phyloP scores from a whole-genome alignment of 92 coral and sea anemone genomes.

The Montipora capitata region DNA sequence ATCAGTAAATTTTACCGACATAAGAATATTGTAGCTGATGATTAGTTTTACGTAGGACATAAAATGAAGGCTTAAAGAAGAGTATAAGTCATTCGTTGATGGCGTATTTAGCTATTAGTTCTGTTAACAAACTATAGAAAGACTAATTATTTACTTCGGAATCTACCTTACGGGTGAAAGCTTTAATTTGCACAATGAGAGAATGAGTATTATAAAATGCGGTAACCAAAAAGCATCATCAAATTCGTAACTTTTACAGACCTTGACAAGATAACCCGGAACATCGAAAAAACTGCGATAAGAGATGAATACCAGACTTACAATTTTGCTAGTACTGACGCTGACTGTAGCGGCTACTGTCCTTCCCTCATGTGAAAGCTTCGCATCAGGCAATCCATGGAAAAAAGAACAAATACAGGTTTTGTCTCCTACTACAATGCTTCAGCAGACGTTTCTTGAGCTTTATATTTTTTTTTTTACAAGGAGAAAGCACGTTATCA shows the following conservation, averaged over 20 bases:
- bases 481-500: too few species aligned
- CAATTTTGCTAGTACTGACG: neutral
- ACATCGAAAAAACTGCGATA: neutral
- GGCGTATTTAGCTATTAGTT: neutral
- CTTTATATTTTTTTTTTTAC: too few species aligned
- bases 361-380: slow-evolving; percentile 30
- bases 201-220: neutral
- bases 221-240: neutral
- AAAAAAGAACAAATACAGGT: slow-evolving; percentile 25
- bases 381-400: neutral
- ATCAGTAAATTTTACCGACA: neutral
- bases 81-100: neutral
- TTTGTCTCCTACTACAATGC: neutral
- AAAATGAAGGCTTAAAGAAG: neutral
- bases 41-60: neutral
- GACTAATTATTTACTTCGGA: neutral
- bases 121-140: slow-evolving; percentile 1
- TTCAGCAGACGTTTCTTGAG: neutral
- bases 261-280: neutral
- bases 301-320: neutral
- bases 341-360: neutral
- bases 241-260: neutral
- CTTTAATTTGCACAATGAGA: neutral
- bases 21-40: neutral
- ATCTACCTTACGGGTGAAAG: neutral